Percentiles rank a stretch among this genome's conserved stretches.
These are phyloP conservation scores for Ernsta delagoae DNA, from an alignment of 2,888 invertebrate species.

Conservation along the genomic window DNA sequence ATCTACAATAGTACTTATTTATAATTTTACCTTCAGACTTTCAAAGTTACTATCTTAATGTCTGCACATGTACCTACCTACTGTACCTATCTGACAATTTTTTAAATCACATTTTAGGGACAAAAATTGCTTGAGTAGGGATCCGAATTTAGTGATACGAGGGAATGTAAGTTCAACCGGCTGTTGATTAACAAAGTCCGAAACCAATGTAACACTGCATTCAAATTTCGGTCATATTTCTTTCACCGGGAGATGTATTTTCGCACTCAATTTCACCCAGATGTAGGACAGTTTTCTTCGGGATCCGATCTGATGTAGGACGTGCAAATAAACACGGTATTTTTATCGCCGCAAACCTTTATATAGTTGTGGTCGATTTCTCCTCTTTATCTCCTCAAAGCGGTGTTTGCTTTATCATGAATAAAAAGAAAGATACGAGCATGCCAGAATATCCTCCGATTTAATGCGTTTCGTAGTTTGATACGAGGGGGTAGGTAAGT, in stretches of 20 bases:
- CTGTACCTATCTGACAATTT: too few species aligned
- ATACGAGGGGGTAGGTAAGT: background rate
- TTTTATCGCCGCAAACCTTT: slow-evolving; percentile 84
- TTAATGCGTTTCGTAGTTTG: slow-evolving; percentile 38
- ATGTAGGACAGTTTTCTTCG: slow-evolving; percentile 63
- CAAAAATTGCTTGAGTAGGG: slow-evolving; percentile 69
- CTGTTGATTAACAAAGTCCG: slow-evolving; percentile 53
- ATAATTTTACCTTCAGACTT: too few species aligned
- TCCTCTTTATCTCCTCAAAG: slow-evolving; percentile 80
- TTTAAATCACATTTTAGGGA: slow-evolving; percentile 70
- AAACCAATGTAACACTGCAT: slow-evolving; percentile 44
- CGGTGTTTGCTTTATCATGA: slow-evolving; percentile 82
- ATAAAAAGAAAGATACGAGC: slow-evolving; percentile 66
- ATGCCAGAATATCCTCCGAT: slow-evolving; percentile 63
- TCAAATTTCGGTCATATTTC: slow-evolving; percentile 63
- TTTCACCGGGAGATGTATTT: slow-evolving; percentile 56
- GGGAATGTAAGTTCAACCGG: slow-evolving; percentile 72
- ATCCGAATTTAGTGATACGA: slow-evolving; percentile 79
- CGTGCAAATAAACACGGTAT: slow-evolving; percentile 85
- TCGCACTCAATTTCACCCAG: slow-evolving; percentile 49
- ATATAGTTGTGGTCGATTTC: slow-evolving; percentile 84
- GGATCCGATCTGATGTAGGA: slow-evolving; percentile 75
- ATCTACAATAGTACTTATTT: too few species aligned
- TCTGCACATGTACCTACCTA: too few species aligned
- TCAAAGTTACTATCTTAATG: too few species aligned